Base-by-base conservation (phyloP, 2,888 invertebrate genomes). In the Eupithecia subumbrata region DNA sequence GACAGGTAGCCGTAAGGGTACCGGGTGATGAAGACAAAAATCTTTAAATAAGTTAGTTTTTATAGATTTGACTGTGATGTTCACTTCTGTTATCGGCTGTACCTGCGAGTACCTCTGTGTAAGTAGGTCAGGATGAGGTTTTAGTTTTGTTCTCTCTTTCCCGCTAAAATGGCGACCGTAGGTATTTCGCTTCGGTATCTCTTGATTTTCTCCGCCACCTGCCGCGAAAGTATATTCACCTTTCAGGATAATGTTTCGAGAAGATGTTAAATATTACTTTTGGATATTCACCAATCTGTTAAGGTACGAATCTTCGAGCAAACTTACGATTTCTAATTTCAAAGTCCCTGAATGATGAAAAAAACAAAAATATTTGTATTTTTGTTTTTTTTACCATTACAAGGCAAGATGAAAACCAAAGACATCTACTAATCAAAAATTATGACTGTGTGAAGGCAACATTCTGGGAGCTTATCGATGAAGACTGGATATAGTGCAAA, bases 71-170 rank as follows among this genome's bases (percentile, higher is more conserved):
- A 40, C 2, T 7, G 11, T n/a, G 5, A 52, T 52, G 3, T 56
- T 56, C 4, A 56, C 9, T 56, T 56, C 52, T 56, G n/a, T 56
- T 0, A 22, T 56, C 52, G 52, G 52, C 52, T 56, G 52, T 63
- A 63, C 30, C n/a, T 14, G 14, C 60, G 5, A 14, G 60, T 22
- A 60, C 25, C 63, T 18, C n/a, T 5, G 34, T 16, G 18, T 37
- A 66, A 66, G 18, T 66, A 7, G 64, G 64, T 34, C 64, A 66
- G 34, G 64, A 66, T 7, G 64, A 66, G 64, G 34, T 66, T 66
- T 66, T 18, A 66, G 18, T 30, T 66, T 63, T 63, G n/a, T 18
- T 66, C 18, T 56, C 52, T 22, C 22, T 11, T 66, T n/a, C 37
- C 37, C 37, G n/a, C 64, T 34, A 37, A 64, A 66, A 66, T 66